Base-by-base conservation (phyloP, 2,888 invertebrate species). In the Noctua pronuba region DNA sequence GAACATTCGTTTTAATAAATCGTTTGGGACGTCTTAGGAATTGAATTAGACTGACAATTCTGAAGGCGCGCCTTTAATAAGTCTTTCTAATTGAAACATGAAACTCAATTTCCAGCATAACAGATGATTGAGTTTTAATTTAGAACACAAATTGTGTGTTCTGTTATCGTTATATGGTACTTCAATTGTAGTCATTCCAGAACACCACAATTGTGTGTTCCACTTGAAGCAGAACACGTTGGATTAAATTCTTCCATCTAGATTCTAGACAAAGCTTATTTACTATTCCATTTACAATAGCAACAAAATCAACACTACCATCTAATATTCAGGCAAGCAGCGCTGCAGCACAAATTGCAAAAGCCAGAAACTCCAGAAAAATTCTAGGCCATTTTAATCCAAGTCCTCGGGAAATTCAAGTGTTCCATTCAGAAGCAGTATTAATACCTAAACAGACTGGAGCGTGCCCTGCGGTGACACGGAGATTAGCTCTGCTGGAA, bases 391-490 rank as follows among this genome's bases (percentile, higher is more conserved):
- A 85, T 88, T 88, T 88, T 84, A 85, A 77, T 88, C 82, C 82
- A 73, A 77, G 82, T 79, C 79, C 80, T 78, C 68, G 75, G 84
- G 64, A 88, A 88, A 88, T 87, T 87, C 82, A 86, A 88, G 88
- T 86, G 79, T 73, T 83, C 80, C 79, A 83, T 88, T 88, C 86
- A 88, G 85, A 72, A 79, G 86, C 86, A 80, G 84, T 87, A 90
- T 92, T 86, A 90, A 91, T 92, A 91, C 83, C 84, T 88, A 88
- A 91, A 86, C 88, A 86, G 88, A 85, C 82, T 82, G 82, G 85
- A 90, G 88, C 80, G 75, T 84, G 88, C 89, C 93, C 91, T 75
- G 84, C 79, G 92, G 93, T 88, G 85, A 83, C 81, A 77, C 89
- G 81, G 88, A 88, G 91, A 93, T 93, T 92, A 92, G 90, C 91